phyloP scores from a whole-genome alignment of 2,888 invertebrate species.

The Tubulanus polymorphus region DNA sequence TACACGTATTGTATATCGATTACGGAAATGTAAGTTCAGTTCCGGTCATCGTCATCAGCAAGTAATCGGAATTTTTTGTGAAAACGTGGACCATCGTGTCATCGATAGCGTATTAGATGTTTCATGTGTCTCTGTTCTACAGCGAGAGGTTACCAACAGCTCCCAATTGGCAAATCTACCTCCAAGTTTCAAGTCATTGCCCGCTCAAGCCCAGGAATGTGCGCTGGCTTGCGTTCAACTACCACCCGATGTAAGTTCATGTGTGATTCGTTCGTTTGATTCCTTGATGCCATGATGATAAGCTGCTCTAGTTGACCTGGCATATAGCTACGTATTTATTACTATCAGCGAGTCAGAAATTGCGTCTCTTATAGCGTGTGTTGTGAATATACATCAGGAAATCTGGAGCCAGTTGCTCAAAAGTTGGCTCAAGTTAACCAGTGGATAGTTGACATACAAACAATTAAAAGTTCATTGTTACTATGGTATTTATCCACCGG shows the following conservation, averaged over 20 bases:
- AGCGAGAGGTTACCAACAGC: conserved; percentile 70
- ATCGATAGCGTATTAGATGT: too few relatives aligned
- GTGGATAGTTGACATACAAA: too few relatives aligned
- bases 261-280: not conserved
- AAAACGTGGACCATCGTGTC: too few relatives aligned
- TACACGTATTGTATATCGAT: conserved; percentile 84
- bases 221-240: conserved; percentile 76
- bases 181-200: conserved; percentile 66
- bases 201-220: conserved; percentile 76
- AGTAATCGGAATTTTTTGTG: not conserved
- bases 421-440: too few relatives aligned
- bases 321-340: too few relatives aligned
- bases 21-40: conserved; percentile 74
- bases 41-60: not conserved
- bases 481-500: too few relatives aligned
- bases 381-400: too few relatives aligned
- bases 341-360: too few relatives aligned
- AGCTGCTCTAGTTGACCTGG: too few relatives aligned
- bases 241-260: conserved; percentile 71
- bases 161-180: conserved; percentile 80
- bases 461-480: too few relatives aligned
- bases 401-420: too few relatives aligned
- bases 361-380: too few relatives aligned
- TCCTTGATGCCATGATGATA: not conserved
- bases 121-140: conserved; percentile 16